Conservation (phyloP, 1,140 invertebrate species). For the Drosophila melanogaster region Release_6_plus_ISO1_MT NC_004354.4:4912501-4913000, state of each 20-base stretch:
- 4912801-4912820: constrained; percentile 86
- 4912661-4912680: background rate
- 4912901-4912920: background rate
- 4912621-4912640: no score
- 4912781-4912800: constrained; percentile 87
- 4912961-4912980: constrained; percentile 87
- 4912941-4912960: constrained; percentile 87
- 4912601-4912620: background rate
- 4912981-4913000: constrained; percentile 87
- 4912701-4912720: background rate
- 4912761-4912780: constrained; percentile 85
- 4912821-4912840: constrained; percentile 87
- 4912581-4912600: background rate
- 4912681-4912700: background rate
- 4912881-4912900: background rate
- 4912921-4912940: constrained; percentile 2
- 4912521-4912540: constrained; percentile 17
- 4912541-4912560: constrained; percentile 19
- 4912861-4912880: constrained; percentile 87
- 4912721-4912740: background rate
- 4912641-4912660: no score
- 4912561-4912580: background rate
- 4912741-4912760: constrained; percentile 84
- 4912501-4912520: constrained; percentile 74
- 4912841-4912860: constrained; percentile 87